Evolutionary conservation across 2,797 vertebrate species (phyloP).

Genomic region (Enteromius mattozi): DNA sequence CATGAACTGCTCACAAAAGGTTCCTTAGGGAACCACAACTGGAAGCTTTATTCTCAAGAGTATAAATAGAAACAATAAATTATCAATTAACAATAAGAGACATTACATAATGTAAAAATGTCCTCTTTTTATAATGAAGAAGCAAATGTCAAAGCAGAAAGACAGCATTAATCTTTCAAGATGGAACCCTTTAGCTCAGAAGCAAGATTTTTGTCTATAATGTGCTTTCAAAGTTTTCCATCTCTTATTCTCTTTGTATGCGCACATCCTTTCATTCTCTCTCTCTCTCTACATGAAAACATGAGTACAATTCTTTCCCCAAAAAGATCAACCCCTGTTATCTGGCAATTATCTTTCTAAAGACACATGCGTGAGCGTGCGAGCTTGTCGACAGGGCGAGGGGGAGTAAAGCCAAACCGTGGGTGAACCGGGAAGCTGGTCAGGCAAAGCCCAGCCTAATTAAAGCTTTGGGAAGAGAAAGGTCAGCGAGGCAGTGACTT

Average conservation of each 20-base stretch:
- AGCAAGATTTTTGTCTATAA: conserved; percentile 44
- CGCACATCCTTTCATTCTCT: conserved; percentile 10
- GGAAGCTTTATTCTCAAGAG: neutral
- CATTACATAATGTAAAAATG: neutral
- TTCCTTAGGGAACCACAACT: neutral
- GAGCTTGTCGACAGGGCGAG: conserved; percentile 6
- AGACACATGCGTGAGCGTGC: neutral
- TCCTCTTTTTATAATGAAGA: neutral
- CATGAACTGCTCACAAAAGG: neutral
- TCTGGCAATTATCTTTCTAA: conserved; percentile 44
- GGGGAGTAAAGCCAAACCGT: neutral
- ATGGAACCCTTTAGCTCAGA: conserved; percentile 40
- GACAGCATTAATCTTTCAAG: conserved; percentile 53
- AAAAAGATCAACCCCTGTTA: conserved; percentile 50
- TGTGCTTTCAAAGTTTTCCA: conserved; percentile 45
- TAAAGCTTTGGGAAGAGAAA: conserved; percentile 43
- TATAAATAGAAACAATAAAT: neutral
- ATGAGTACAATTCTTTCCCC: neutral
- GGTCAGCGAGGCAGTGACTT: conserved; percentile 40
- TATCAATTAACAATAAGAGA: neutral
- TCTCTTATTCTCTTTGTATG: conserved; percentile 58
- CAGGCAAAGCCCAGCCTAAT: conserved; percentile 41
- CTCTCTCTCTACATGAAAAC: conserved; percentile 2
- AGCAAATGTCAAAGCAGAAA: conserved; percentile 17
- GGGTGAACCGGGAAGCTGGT: neutral